Evolutionary conservation across 2,797 vertebrate genomes (phyloP), one percentile per base, ranked within the genome.

Genomic region (Trichosurus vulpecula): DNA sequence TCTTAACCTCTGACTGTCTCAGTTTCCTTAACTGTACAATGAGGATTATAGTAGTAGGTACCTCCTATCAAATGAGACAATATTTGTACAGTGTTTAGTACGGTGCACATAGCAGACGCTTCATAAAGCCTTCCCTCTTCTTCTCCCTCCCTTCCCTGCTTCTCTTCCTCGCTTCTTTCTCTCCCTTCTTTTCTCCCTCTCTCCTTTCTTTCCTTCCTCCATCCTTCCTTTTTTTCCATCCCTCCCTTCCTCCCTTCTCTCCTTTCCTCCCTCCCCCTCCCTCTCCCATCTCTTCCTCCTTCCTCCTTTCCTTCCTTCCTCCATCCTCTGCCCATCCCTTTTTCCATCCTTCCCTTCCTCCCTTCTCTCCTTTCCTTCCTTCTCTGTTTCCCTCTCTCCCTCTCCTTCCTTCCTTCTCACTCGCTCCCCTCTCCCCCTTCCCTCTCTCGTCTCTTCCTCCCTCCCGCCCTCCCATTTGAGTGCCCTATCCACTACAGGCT

Each of bases 401-500:
- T 14, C n/a, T 19, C 13, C 30, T 10, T 1, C 41, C 31, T 56
- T 13, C 55, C 2, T 27, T 12, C 12, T 9, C 31, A 2, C 11
- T 3, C 12, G 4, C 9, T 1, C 0, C 4, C 3, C 25, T 11
- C 13, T 16, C 4, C 22, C 2, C 4, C 9, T n/a, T 13, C 2
- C 55, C 29, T 51, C n/a, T 0, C 0, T 0, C 51, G 2, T 10
- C 57, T 31, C 52, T 47, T 13, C 66, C n/a, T 41, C 10, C 66
- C 5, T 8, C 16, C 19, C 16, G n/a, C n/a, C 61, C n/a, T 81
- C 22, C 41, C 66, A 47, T 81, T 22, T 47, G 66, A 81, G n/a
- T 41, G n/a, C n/a, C 66, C 41, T 27, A 87, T 47, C 41, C 41
- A 1, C 41, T 19, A 47, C 9, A 27, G 47, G 41, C n/a, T 51